Evolutionary conservation across 2,888 invertebrate genomes (phyloP).

Genomic region (Dioctria linearis): DNA sequence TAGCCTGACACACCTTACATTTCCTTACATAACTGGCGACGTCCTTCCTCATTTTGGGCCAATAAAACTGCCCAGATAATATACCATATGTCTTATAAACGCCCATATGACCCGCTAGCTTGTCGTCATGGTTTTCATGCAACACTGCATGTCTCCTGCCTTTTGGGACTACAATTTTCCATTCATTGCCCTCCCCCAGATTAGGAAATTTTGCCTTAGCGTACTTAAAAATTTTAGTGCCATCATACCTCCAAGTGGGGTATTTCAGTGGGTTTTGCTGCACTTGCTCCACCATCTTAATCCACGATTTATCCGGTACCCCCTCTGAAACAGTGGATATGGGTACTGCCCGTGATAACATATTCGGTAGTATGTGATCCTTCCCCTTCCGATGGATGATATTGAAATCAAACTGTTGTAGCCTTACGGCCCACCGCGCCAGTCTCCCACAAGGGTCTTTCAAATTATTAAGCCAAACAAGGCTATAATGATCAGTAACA

Average conservation of each 20-base stretch:
- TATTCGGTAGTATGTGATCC: too few relatives aligned
- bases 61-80: neutral
- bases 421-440: too few relatives aligned
- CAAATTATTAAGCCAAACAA: too few relatives aligned
- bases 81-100: neutral
- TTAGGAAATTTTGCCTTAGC: neutral
- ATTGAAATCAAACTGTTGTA: too few relatives aligned
- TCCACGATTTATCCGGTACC: neutral
- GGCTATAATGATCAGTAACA: too few relatives aligned
- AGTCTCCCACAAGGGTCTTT: too few relatives aligned
- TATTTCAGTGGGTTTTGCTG: neutral
- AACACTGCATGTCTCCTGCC: neutral
- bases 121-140: neutral
- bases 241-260: neutral
- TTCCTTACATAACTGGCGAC: neutral
- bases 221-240: neutral
- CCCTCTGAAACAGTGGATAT: neutral
- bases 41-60: slow-evolving; percentile 2
- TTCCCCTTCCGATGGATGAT: too few relatives aligned
- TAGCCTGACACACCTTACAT: neutral
- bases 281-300: neutral
- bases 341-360: neutral
- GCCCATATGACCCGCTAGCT: neutral
- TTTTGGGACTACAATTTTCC: slow-evolving; percentile 12
- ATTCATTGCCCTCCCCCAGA: neutral